Base-by-base conservation (phyloP, 2,113 vertebrate genomes). In the Apteryx owenii region DNA sequence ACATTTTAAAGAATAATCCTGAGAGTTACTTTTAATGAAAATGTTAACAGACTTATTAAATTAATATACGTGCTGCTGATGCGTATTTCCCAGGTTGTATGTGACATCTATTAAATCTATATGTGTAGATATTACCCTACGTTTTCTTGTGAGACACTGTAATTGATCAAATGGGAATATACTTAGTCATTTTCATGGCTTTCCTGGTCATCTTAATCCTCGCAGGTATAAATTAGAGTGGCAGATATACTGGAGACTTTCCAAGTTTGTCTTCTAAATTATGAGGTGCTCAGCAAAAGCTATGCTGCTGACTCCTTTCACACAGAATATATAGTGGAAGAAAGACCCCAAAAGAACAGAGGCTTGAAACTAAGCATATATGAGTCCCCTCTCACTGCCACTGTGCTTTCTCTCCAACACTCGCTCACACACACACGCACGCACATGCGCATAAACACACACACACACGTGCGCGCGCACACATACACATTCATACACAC, bases 151-250 rank as follows among this genome's bases (percentile, higher is more conserved):
- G 48, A 95, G 93, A 82, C 1, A 0, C 62, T 44, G 60, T 97
- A 97, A 98, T 94, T 96, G 96, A 97, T 96, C 90, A 95, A 95
- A 88, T 62, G 93, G 91, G 95, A 96, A 96, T 94, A 89, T 75
- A 93, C 78, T 89, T 38, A 79, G 81, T 93, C 78, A 96, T 95
- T 92, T 95, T 93, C 85, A 81, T 61, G 82, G 91, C 93, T 91
- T 97, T 94, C 76, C 97, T 73, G 82, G 95, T 83, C 96, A 93
- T 85, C 42, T 71, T 85, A 95, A 95, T 92, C 73, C 96, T 95
- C 95, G 89, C 1, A 94, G 71, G 96, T 96, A 97, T 97, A 96
- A 96, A 97, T 97, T 90, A 97, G 80, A 95, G 89, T 89, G 92
- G 82, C 91, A 97, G 96, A 91, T 91, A 88, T 66, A 50, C 70